Conservation (phyloP, 2,888 invertebrate species). For the Tetragonula carbonaria region DNA sequence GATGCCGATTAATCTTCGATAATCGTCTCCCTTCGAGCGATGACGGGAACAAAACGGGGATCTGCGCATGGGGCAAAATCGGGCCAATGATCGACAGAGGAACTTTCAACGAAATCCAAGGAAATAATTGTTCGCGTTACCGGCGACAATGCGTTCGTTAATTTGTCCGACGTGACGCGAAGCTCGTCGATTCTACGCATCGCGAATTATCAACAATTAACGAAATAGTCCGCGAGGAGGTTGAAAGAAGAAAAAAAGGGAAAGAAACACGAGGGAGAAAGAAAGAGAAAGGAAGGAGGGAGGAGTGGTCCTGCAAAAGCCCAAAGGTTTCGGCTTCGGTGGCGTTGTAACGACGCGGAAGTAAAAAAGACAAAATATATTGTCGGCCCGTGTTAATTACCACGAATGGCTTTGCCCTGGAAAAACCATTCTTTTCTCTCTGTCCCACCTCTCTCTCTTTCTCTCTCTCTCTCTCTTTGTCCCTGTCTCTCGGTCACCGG, state of each 20-base stretch:
- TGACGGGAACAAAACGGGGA: neutral
- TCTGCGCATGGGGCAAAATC: neutral
- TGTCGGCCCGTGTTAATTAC: conserved; percentile 60
- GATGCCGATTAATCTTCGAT: neutral
- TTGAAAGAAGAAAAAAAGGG: neutral
- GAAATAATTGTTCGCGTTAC: neutral
- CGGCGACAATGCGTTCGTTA: conserved; percentile 26
- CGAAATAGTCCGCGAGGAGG: neutral
- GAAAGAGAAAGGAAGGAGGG: neutral
- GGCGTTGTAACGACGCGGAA: conserved; percentile 59
- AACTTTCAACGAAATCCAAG: conserved; percentile 1
- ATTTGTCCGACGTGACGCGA: neutral
- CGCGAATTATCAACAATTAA: conserved; percentile 37
- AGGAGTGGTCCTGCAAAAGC: conserved; percentile 14
- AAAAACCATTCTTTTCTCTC: conserved; percentile 33
- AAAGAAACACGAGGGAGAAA: neutral
- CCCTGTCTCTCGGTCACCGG: conserved; percentile 21
- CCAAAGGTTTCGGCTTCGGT: conserved; percentile 55
- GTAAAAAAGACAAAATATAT: too few species aligned
- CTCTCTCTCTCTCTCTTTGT: neutral
- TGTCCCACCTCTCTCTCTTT: neutral
- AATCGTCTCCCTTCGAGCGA: neutral
- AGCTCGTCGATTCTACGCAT: conserved; percentile 12
- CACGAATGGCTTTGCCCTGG: conserved; percentile 58
- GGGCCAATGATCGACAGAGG: neutral